phyloP scores from a whole-genome alignment of 2,888 invertebrate species.

The Amorpha juglandis region DNA sequence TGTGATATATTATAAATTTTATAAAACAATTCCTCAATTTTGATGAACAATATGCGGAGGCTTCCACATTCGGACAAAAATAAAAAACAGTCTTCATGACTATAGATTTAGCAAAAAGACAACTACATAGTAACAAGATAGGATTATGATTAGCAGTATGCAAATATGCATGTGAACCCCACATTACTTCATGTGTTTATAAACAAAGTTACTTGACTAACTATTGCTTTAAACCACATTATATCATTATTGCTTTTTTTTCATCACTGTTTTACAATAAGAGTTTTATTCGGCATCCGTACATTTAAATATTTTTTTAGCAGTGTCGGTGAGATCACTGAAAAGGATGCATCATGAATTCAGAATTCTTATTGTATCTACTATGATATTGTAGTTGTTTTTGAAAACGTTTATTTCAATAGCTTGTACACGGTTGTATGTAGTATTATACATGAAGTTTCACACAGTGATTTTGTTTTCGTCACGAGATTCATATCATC shows the following conservation, averaged over 20 bases:
- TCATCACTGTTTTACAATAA: constrained; percentile 58
- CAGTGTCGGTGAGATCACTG: neutral
- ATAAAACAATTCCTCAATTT: constrained; percentile 74
- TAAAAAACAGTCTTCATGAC: constrained; percentile 83
- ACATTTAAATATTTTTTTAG: constrained; percentile 18
- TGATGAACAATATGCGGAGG: constrained; percentile 74
- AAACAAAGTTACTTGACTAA: constrained; percentile 84
- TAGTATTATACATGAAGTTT: neutral
- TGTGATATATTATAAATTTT: constrained; percentile 46
- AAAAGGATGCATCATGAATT: constrained; percentile 32
- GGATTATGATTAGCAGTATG: constrained; percentile 65
- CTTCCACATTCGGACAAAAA: constrained; percentile 60
- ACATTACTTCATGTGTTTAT: constrained; percentile 83
- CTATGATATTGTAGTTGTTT: constrained; percentile 31
- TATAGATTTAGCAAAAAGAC: constrained; percentile 71
- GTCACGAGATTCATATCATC: neutral
- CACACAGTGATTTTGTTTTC: constrained; percentile 12
- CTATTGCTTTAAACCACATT: constrained; percentile 65
- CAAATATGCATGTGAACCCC: constrained; percentile 76
- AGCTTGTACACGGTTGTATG: constrained; percentile 7
- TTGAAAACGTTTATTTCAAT: neutral
- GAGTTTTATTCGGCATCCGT: constrained; percentile 50
- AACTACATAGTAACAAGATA: constrained; percentile 61
- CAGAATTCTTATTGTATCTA: constrained; percentile 53
- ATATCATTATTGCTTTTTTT: constrained; percentile 54